Evolutionary conservation across 2,888 invertebrate genomes (phyloP), one percentile per base, ranked within the genome.

Genomic region (Hydrotaea diabolus): DNA sequence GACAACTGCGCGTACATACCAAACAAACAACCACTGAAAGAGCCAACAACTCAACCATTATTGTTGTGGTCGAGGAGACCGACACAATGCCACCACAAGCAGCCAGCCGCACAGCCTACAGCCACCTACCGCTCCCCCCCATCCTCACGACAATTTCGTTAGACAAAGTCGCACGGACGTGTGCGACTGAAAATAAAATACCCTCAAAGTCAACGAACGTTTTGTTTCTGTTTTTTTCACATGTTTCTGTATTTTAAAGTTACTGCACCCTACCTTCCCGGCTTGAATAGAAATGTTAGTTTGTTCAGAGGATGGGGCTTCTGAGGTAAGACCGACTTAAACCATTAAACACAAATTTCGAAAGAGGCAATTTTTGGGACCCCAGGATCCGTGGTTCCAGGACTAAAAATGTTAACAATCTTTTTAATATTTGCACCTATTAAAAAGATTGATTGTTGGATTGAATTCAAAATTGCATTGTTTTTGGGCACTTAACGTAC

Each of bases 31-130:
- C 43, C 43, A 11, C 15, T n/a, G 7, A 17, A 31, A 49, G 17
- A 23, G 26, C 49, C 46, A 72, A 72, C 46, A 8, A 36, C 36
- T 36, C 36, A 36, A 8, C n/a, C 8, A 26, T 31, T 31, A 73
- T 57, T 39, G 55, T 31, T 43, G 57, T 57, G 36, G 57, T 19
- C 88, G 87, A 89, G 89, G 88, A 31, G 88, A 86, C 87, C 86
- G 76, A 87, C 85, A 75, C 23, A 23, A 46, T 13, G 59, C 21
- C 72, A 66, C 80, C 57, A 1, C 39, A 8, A 11, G 13, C 39
- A 39, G 39, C 9, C 80, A 1, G n/a, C 26, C 31, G 69, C 75
- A 26, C 73, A 72, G 53, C 80, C n/a, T n/a, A n/a, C n/a, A n/a
- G n/a, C n/a, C n/a, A n/a, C n/a, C n/a, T n/a, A n/a, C n/a, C n/a